Evolutionary conservation across 1,140 invertebrate genomes (phyloP).

Genomic region (Monomorium pharaonis): DNA sequence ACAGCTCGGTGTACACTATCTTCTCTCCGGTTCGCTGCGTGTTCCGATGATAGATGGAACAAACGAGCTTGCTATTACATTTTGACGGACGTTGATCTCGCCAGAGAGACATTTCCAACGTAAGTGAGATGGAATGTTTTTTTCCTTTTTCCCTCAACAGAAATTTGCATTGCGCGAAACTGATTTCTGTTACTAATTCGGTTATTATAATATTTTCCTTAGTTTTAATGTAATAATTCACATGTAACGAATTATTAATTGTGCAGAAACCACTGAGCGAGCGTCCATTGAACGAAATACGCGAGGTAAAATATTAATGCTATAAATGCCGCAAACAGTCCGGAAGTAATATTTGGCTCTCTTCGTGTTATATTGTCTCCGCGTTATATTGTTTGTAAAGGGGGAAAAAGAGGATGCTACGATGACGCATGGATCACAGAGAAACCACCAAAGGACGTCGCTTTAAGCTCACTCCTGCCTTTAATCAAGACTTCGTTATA

Average conservation of each 20-base stretch:
- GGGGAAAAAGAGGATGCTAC: neutral
- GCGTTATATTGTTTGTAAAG: neutral
- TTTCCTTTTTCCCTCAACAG: neutral
- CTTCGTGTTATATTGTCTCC: neutral
- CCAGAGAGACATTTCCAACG: neutral
- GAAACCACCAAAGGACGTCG: neutral
- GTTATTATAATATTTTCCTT: neutral
- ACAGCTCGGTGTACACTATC: slow-evolving; percentile 48
- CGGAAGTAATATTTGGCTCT: neutral
- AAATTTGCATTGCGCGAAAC: neutral
- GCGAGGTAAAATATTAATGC: neutral
- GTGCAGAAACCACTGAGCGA: neutral
- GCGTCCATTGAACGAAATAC: neutral
- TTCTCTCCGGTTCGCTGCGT: slow-evolving; percentile 40
- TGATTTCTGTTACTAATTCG: neutral
- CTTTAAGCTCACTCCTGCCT: neutral
- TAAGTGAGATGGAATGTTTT: neutral
- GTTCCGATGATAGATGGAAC: slow-evolving; percentile 54
- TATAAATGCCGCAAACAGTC: neutral
- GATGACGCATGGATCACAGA: neutral
- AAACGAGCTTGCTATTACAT: slow-evolving; percentile 55
- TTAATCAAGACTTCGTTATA: slow-evolving; percentile 26
- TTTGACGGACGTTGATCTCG: slow-evolving; percentile 47
- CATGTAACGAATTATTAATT: neutral
- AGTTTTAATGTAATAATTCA: neutral